These are phyloP conservation scores for Rotaria socialis DNA, from an alignment of 2,888 invertebrate genomes.

Conservation along the genomic window DNA sequence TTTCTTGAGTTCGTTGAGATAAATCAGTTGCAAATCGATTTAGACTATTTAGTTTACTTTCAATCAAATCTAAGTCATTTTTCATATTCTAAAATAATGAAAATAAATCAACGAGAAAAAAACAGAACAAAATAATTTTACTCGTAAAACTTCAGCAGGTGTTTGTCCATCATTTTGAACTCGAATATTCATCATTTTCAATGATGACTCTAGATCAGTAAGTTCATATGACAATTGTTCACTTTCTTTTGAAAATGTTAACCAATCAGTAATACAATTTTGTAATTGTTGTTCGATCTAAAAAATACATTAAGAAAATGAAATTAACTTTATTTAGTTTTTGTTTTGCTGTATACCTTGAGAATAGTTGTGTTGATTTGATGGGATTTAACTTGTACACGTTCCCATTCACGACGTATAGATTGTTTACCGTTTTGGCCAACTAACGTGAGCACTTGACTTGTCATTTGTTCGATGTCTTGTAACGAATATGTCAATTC, in stretches of 20 bases:
- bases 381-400: neutral
- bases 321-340: too few relatives aligned
- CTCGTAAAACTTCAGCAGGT: neutral
- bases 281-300: conserved; percentile 12
- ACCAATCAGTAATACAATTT: neutral
- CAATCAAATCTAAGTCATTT: neutral
- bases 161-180: conserved; percentile 20
- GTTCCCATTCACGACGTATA: conserved; percentile 7
- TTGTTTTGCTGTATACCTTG: neutral
- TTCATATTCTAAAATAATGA: neutral
- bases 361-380: neutral
- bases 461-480: neutral
- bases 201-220: neutral
- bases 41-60: neutral
- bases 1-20: conserved; percentile 34
- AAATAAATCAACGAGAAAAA: neutral
- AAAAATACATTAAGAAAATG: neutral
- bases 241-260: neutral
- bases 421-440: neutral
- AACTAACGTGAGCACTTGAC: neutral
- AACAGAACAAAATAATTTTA: neutral
- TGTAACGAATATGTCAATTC: neutral
- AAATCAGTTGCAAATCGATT: neutral
- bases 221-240: neutral
- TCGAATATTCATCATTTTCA: neutral